Evolutionary conservation across 2,113 vertebrate species (phyloP).

Genomic region (Stegostoma tigrinum): DNA sequence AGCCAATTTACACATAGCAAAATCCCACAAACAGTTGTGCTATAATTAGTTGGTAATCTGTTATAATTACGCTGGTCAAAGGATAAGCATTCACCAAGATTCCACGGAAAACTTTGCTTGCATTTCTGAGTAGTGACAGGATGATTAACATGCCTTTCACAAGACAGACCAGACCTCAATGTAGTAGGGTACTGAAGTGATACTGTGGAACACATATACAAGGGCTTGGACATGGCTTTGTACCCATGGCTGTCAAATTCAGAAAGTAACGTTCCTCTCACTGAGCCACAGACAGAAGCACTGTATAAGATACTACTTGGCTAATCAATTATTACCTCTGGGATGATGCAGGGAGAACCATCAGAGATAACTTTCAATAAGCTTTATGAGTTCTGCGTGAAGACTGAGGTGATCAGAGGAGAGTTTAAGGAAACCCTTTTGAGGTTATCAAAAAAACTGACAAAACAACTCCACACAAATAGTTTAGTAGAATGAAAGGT

Average conservation of each 20-base stretch:
- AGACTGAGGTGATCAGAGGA: background rate
- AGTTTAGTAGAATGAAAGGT: background rate
- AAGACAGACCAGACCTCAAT: background rate
- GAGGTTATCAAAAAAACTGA: background rate
- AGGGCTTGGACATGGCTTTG: background rate
- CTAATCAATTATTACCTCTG: background rate
- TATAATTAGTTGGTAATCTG: background rate
- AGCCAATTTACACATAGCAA: background rate
- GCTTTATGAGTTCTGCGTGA: background rate
- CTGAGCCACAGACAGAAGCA: background rate
- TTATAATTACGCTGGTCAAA: background rate
- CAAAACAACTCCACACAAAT: background rate
- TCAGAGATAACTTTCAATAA: background rate
- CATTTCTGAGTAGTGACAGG: background rate
- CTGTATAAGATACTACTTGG: no score
- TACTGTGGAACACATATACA: background rate
- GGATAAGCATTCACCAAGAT: background rate
- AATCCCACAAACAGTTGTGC: background rate
- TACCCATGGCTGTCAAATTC: background rate
- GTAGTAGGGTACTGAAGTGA: background rate
- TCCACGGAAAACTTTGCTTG: background rate
- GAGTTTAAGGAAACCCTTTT: background rate
- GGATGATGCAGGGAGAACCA: background rate
- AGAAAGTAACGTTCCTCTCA: background rate
- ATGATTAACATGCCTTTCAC: background rate